Evolutionary conservation across 1,140 invertebrate species (phyloP), one percentile per base, ranked within the genome.

Genomic region (Aricia agestis): DNA sequence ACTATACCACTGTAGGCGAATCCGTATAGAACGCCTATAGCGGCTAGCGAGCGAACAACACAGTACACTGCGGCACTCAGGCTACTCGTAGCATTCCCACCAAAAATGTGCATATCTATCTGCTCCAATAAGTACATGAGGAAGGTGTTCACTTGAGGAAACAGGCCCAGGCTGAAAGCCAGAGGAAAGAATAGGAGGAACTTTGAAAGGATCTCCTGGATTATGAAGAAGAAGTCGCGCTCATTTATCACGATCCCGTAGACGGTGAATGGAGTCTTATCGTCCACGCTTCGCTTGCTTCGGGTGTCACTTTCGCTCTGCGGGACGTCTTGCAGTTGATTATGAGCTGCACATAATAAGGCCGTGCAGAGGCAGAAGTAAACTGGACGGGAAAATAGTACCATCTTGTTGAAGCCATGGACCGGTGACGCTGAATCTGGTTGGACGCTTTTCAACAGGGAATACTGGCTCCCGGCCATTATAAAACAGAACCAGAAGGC

Each of bases 391-490:
- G 96, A 97, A 80, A 98, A 99, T 32, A 98, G 96, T 25, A 99
- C 97, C 70, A 99, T 95, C 78, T 97, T 95, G 91, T 99, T 99
- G 85, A 98, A 99, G 2, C 99, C 98, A 90, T 99, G 98, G 15
- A 98, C 98, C 0, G 99, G 98, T 5, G 98, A 99, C 0, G 98
- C 96, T 0, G 98, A 98, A 92, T 99, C 99, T 1, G 99, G 99
- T 84, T 99, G 99, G 4, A 99, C 99, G 89, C 98, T 99, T 92
- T 99, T 99, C 15, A 99, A 92, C 66, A 99, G 92, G 0, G 98
- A 99, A 89, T 99, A 99, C 86, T 99, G 98, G 86, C 98, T 98
- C 10, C 98, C 96, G 11, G 98, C 98, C 63, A 99, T 98, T 25
- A 99, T 97, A 78, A 99, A 97, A 92, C 98, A 99, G 86, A 99